Base-by-base conservation (phyloP, 2,888 invertebrate species). In the Calephelis perditalis region DNA sequence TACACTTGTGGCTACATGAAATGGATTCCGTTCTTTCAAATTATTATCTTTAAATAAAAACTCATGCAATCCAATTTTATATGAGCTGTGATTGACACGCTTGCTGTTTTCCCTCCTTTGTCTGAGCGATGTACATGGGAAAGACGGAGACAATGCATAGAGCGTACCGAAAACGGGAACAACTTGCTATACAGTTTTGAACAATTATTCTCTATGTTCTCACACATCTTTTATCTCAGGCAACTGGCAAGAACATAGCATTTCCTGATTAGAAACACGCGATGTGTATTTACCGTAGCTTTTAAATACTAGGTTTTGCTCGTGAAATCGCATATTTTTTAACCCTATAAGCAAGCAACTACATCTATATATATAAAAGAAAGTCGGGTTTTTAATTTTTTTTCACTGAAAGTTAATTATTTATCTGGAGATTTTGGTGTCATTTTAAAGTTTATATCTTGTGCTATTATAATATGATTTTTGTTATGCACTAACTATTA, bases 91-190 rank as follows among this genome's bases (percentile, higher is more conserved):
- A 54, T 54, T 36, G 36, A 54, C 36, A 54, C 35, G 54, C 54
- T 54, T 11, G 54, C 54, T 54, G 35, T 75, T 62, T 68, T 66
- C 78, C 75, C 75, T 73, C 72, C 71, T 78, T 82, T 78, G 77
- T 82, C 76, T 75, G 36, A 59, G 43, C 44, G 73, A 74, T 72
- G 70, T 73, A 74, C 75, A 75, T 71, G 72, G 69, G 71, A 76
- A 73, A 76, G 76, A 57, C 59, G 55, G 46, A 59, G 59, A 66
- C 64, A 65, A 66, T 64, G 58, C 57, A 57, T 35, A 52, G 52
- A 52, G 52, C 52, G 52, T 52, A 52, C 52, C 52, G 26, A 52
- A 52, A 52, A 52, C 52, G 35, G 52, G 52, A 52, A 52, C 52
- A 49, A 49, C 49, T 52, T 52, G 35, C 26, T 52, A 35, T 35